Evolutionary conservation across 2,888 invertebrate species (phyloP), one percentile per base, ranked within the genome.

Genomic region (Drosophila subquinaria): DNA sequence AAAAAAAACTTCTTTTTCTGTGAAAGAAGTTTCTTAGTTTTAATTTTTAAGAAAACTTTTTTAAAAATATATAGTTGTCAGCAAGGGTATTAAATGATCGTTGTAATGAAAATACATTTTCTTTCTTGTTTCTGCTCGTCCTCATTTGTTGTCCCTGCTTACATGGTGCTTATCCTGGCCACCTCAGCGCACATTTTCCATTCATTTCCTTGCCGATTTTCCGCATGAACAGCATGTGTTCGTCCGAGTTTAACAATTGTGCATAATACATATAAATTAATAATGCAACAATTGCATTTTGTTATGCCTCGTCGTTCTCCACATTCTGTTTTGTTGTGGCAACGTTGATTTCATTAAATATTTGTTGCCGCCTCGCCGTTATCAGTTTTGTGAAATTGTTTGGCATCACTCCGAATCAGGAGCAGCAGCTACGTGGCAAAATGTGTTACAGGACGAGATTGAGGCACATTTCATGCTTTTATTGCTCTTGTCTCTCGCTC

Each of bases 211-310:
- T 66, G 61, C 56, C 70, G 82, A 76, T 86, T 86, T 86, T 84
- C 82, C 88, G 80, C 89, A 68, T 77, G 85, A 87, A 43, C 71
- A 51, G 71, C 63, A 45, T 51, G 60, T 52, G 57, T 69, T 65
- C 42, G 68, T 64, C 63, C 47, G 64, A 57, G 63, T 43, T 67
- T 74, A 82, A 70, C 88, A 89, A 88, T 89, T 89, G 85, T 76
- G 88, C 81, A 89, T 82, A 81, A 83, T 88, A 27, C 27, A 27
- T 27, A 86, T 89, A 88, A 87, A 87, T 87, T 89, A 87, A 89
- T 87, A 87, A 87, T 89, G 87, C 87, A 87, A 79, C 88, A 87
- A 88, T 89, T 87, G 87, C 86, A 87, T 83, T 81, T 85, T 72
- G 78, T 69, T 85, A 73, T 76, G 74, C 69, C 72, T 72, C 50